Evolutionary conservation across 2,113 vertebrate genomes (phyloP), one percentile per base, ranked within the genome.

Genomic region (Lophura nycthemera): DNA sequence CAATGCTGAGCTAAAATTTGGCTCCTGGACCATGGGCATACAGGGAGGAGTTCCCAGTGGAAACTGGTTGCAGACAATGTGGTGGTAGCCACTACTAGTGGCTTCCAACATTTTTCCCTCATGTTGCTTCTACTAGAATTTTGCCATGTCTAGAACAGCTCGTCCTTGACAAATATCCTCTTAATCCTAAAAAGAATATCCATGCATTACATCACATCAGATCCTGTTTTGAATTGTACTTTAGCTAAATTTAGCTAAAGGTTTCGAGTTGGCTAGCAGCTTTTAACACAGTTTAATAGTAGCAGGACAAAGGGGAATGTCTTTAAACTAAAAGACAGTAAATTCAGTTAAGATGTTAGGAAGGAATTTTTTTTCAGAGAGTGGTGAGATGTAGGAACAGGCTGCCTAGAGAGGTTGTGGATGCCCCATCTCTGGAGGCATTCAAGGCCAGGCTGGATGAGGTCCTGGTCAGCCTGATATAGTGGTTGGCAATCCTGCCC

Each of bases 41-140:
- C 30, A 78, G 5, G 13, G 27, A 6, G 10, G 13, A 59, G 2
- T 25, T 11, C 13, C 10, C 21, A 48, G 36, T 5, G 1, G 0
- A 25, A 13, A 2, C 12, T 50, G 14, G 8, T 19, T 3, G 19
- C 2, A 6, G 7, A 67, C 8, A 36, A 14, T 72, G 9, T 52
- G 16, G 34, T 65, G 27, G 29, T 52, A 24, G 25, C 14, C 27
- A 54, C 59, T 70, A 3, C 20, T 34, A 20, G 1, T 82, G 47
- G 13, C 42, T 74, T 74, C 13, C 16, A 12, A 59, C 59, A 3
- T 57, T 75, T 40, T 64, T 40, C 24, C 66, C 66, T 40, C 6
- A 16, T 32, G 5, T 8, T 60, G 61, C 59, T 11, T 87, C 81
- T 77, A 8, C 10, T 36, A 45, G 22, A 67, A 8, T 40, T 83